phyloP scores from a whole-genome alignment of 2,888 invertebrate species.

The Drosophila colorata region DNA sequence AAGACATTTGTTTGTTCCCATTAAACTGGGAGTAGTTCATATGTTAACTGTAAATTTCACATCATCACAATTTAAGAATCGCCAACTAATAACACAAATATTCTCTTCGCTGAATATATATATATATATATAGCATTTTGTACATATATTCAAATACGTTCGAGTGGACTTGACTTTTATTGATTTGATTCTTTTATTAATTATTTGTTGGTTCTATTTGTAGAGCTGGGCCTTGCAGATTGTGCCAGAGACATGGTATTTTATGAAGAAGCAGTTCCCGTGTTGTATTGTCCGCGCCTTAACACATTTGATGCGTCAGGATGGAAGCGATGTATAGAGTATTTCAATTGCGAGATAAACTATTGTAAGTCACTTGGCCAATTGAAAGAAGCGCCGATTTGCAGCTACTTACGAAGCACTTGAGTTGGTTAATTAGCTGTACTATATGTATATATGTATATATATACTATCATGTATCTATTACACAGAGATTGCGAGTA shows the following conservation, averaged over 20 bases:
- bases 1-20: conserved; percentile 83
- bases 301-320: conserved; percentile 64
- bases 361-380: conserved; percentile 63
- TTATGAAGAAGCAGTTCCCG: conserved; percentile 10
- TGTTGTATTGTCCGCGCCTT: conserved; percentile 68
- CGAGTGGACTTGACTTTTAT: conserved; percentile 22
- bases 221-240: conserved; percentile 31
- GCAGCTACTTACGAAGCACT: conserved; percentile 58
- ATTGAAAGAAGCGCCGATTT: conserved; percentile 49
- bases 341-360: conserved; percentile 34
- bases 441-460: conserved; percentile 21
- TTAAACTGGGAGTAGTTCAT: conserved; percentile 85
- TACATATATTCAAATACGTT: conserved; percentile 41
- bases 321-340: conserved; percentile 56
- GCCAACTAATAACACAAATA: conserved; percentile 70
- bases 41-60: conserved; percentile 86
- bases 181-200: not conserved
- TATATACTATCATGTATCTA: conserved; percentile 16
- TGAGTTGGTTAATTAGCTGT: conserved; percentile 30
- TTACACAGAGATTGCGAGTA: conserved; percentile 23
- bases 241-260: conserved; percentile 28
- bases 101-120: conserved; percentile 26
- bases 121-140: conserved; percentile 14
- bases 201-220: conserved; percentile 11
- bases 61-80: conserved; percentile 85